These are phyloP conservation scores for Cossypha dichroa DNA, from an alignment of 2,797 vertebrate genomes.

Conservation along the genomic window DNA sequence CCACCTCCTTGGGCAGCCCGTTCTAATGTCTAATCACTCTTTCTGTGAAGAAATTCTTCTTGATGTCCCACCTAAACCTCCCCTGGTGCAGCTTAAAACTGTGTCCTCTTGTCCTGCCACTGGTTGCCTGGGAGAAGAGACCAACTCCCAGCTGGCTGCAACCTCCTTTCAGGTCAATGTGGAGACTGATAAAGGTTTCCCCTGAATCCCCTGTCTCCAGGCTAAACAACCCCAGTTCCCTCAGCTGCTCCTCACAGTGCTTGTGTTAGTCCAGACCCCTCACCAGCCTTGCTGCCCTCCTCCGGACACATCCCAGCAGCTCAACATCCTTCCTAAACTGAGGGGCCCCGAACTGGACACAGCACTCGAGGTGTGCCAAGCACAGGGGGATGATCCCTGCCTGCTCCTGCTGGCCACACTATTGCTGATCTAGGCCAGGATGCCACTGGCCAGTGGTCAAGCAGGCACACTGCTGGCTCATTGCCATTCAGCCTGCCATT, in stretches of 20 bases:
- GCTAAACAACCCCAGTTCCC: not conserved
- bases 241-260: not conserved
- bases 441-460: not conserved
- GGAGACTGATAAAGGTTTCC: rapidly evolving
- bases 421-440: not conserved
- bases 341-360: rapidly evolving
- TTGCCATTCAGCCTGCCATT: not conserved
- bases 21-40: not conserved
- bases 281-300: not conserved
- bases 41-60: not conserved
- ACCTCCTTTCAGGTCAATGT: not conserved
- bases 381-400: not conserved
- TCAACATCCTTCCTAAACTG: not conserved
- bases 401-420: not conserved
- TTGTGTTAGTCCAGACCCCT: not conserved
- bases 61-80: not conserved
- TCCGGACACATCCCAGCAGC: not conserved
- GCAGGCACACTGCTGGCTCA: not conserved
- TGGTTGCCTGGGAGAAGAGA: not conserved
- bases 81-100: not conserved
- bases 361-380: not conserved
- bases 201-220: not conserved
- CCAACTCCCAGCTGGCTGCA: not conserved
- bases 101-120: not conserved
- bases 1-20: not conserved